phyloP scores from a whole-genome alignment of 2,888 invertebrate species.

The Deroplatys truncata region DNA sequence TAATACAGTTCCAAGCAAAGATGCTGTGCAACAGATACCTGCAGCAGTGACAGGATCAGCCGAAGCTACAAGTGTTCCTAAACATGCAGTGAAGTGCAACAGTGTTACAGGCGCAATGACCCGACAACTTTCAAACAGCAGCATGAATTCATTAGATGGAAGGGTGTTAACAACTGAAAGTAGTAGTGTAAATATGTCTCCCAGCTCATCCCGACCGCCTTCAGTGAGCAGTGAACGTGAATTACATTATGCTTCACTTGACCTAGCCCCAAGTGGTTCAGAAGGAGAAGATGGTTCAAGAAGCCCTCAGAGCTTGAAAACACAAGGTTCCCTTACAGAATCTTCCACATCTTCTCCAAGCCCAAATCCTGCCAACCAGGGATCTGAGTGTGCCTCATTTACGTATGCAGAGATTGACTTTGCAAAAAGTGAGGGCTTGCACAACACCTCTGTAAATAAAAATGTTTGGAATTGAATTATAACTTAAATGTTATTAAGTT shows the following conservation, averaged over 20 bases:
- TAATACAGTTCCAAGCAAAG: not conserved
- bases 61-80: not conserved
- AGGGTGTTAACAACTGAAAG: not conserved
- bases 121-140: not conserved
- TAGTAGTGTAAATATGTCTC: not conserved
- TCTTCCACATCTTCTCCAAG: conserved; percentile 36
- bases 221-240: conserved; percentile 41
- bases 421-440: conserved; percentile 55
- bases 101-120: not conserved
- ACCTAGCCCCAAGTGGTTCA: conserved; percentile 48
- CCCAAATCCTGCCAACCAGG: conserved; percentile 35
- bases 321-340: conserved; percentile 35
- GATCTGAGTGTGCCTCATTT: conserved; percentile 43
- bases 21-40: not conserved
- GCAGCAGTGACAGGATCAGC: not conserved
- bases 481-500: not conserved
- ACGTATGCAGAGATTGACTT: conserved; percentile 81
- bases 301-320: conserved; percentile 32
- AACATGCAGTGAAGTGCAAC: not conserved
- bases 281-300: conserved; percentile 36
- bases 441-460: not conserved
- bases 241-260: conserved; percentile 64
- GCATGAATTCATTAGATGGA: not conserved
- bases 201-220: conserved; percentile 23
- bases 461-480: not conserved